These are phyloP conservation scores for Pachyseris speciosa DNA, from an alignment of 64 coral and sea anemone species.

Conservation along the genomic window DNA sequence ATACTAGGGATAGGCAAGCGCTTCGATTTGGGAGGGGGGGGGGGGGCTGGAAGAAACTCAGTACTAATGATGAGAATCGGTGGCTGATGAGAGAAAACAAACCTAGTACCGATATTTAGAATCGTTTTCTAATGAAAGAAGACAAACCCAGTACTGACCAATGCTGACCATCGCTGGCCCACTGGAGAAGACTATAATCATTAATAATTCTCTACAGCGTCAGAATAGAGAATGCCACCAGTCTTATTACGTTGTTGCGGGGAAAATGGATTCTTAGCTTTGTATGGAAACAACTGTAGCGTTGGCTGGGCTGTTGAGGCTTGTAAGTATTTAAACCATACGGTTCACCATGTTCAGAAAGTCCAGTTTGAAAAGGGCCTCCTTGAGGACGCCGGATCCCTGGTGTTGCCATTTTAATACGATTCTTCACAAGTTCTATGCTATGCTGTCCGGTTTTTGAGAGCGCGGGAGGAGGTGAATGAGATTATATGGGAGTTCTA, in stretches of 20 bases:
- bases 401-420: conserved; percentile 13
- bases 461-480: not conserved
- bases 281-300: not conserved
- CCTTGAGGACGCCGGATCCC: not conserved
- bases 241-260: not conserved
- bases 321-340: not conserved
- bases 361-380: not conserved
- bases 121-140: no score
- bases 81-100: no score
- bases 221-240: conserved; percentile 8
- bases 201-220: not conserved
- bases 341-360: not conserved
- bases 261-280: not conserved
- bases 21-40: no score
- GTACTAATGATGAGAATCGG: no score
- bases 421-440: not conserved
- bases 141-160: no score
- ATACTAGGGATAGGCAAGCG: no score
- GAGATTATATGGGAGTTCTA: not conserved
- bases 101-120: no score
- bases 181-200: no score
- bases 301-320: not conserved
- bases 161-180: no score
- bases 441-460: not conserved
- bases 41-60: no score